These are phyloP conservation scores for Shargacucullia verbasci DNA, from an alignment of 2,888 invertebrate species.

Conservation along the genomic window DNA sequence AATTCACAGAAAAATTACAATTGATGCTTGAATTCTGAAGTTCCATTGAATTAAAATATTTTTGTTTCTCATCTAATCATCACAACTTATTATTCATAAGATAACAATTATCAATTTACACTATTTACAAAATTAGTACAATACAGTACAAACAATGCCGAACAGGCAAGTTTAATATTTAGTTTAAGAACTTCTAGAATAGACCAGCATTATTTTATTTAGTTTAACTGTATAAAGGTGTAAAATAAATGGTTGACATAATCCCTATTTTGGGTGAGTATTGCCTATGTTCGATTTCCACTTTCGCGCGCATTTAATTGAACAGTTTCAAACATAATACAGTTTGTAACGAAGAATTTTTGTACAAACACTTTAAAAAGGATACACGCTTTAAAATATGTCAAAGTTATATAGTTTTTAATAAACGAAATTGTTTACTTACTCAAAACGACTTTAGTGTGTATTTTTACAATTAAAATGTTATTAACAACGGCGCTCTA, in stretches of 20 bases:
- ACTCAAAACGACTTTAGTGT: not conserved
- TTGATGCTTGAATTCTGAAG: too few species aligned
- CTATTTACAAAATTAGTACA: conserved; percentile 44
- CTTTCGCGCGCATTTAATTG: not conserved
- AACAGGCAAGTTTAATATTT: too few species aligned
- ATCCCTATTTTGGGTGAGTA: conserved; percentile 7
- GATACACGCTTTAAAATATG: too few species aligned
- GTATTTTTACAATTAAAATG: conserved; percentile 17
- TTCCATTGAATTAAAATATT: not conserved
- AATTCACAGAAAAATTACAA: too few species aligned
- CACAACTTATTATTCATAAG: conserved; percentile 29
- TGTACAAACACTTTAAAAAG: too few species aligned
- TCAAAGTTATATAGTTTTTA: too few species aligned
- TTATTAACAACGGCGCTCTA: conserved; percentile 13
- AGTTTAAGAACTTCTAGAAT: too few species aligned
- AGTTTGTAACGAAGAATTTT: too few species aligned
- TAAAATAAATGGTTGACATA: too few species aligned
- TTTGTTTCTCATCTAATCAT: conserved; percentile 10
- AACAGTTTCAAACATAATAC: conserved; percentile 11
- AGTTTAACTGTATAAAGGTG: not conserved
- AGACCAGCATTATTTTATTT: too few species aligned
- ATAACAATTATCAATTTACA: conserved; percentile 45
- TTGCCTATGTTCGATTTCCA: conserved; percentile 3
- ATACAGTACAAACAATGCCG: not conserved
- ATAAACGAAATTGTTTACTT: too few species aligned